Evolutionary conservation across 2,888 invertebrate genomes (phyloP).

Genomic region (Deilephila elpenor): DNA sequence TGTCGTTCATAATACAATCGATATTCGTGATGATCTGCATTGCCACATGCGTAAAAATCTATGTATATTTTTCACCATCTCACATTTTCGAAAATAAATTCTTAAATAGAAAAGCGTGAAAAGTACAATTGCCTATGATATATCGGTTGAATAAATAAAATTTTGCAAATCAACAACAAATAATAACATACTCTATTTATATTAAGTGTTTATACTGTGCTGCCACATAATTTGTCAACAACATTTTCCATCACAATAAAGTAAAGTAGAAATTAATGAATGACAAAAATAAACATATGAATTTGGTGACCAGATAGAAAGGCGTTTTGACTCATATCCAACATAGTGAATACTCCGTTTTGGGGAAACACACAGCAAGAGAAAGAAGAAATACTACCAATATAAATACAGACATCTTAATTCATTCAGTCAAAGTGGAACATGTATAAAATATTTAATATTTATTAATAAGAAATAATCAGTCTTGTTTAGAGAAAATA

Average conservation of each 20-base stretch:
- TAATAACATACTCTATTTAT: constrained; percentile 68
- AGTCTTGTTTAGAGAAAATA: constrained; percentile 85
- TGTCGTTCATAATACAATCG: constrained; percentile 72
- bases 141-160: constrained; percentile 80
- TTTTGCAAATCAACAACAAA: constrained; percentile 83
- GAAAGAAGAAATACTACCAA: constrained; percentile 74
- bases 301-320: constrained; percentile 82
- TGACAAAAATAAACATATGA: constrained; percentile 63
- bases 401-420: constrained; percentile 82
- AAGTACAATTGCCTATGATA: constrained; percentile 75
- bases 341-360: constrained; percentile 81
- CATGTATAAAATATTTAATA: constrained; percentile 83
- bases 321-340: constrained; percentile 84
- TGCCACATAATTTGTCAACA: constrained; percentile 83
- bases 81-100: constrained; percentile 75
- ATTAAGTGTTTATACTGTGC: constrained; percentile 74
- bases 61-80: constrained; percentile 83
- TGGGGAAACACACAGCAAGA: constrained; percentile 75
- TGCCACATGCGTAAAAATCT: constrained; percentile 85
- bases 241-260: constrained; percentile 82
- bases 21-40: constrained; percentile 83
- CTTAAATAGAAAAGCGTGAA: constrained; percentile 77
- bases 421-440: constrained; percentile 83
- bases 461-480: constrained; percentile 85
- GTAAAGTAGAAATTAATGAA: constrained; percentile 72